Evolutionary conservation across 2,113 vertebrate species (phyloP), one percentile per base, ranked within the genome.

Genomic region (Struthidea cinerea): DNA sequence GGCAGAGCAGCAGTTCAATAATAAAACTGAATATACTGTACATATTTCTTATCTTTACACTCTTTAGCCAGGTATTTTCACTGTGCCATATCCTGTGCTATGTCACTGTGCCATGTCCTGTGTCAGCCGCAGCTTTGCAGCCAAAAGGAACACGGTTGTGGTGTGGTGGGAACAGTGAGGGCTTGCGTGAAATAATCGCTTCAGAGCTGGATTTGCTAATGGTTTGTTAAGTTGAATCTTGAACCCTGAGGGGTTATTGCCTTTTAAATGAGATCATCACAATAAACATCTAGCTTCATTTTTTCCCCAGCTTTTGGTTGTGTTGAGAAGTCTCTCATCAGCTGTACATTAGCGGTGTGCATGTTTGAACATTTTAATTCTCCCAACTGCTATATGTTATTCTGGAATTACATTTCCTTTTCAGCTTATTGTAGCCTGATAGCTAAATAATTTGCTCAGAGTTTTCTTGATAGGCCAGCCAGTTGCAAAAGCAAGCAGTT

Each of bases 311-410:
- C 17, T 87, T 91, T 89, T 24, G 1, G 47, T 74, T 84, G 18
- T 12, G 33, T 87, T 92, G 73, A 89, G 22, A 75, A 78, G 65
- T 92, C 76, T 86, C 71, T 94, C 81, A 79, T 94, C 86, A 89
- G 60, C 74, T 52, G 16, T 87, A 37, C 6, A 3, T 41, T 60
- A 81, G 52, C 33, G 44, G 44, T 75, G 24, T 52, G 69, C 60
- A 3, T 87, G 68, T 84, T 86, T 2, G 8, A 65, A 77, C 86
- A 44, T 65, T 93, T 90, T 59, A 47, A 63, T 90, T 95, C 59
- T 77, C 33, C 39, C 64, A 75, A 15, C 60, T 92, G 79, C 13
- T 77, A 22, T 49, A 47, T 84, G 47, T 23, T 71, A 59, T 88
- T 83, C 60, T 75, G 32, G 33, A 81, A 56, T 95, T 80, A 33